phyloP scores from a whole-genome alignment of 2,888 invertebrate genomes.

The Dasypogon diadema region DNA sequence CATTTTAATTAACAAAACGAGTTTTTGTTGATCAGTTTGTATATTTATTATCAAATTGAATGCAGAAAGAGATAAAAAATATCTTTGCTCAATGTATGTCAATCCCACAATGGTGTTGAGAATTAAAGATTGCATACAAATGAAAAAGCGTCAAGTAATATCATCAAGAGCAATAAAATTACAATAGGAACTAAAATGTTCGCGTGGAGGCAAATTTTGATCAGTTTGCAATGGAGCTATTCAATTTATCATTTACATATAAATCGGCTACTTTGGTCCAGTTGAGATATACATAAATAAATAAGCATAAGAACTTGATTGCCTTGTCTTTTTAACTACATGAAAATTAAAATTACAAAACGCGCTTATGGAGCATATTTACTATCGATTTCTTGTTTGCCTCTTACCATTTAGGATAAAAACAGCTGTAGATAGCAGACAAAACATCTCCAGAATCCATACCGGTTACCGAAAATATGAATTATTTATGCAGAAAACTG shows the following conservation, averaged over 20 bases:
- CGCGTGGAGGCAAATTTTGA: neutral
- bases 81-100: conserved; percentile 29
- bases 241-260: neutral
- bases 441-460: too few species aligned
- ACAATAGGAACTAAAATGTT: too few species aligned
- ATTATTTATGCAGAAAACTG: too few species aligned
- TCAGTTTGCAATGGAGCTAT: neutral
- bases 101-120: conserved; percentile 1
- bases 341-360: too few species aligned
- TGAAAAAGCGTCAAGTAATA: too few species aligned
- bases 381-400: too few species aligned
- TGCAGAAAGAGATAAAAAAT: conserved; percentile 18
- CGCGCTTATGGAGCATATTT: too few species aligned
- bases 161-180: too few species aligned
- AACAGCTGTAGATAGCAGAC: too few species aligned
- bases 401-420: too few species aligned
- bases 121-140: conserved; percentile 25
- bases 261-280: neutral
- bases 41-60: conserved; percentile 36
- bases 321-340: neutral
- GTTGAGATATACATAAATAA: neutral
- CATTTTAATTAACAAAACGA: conserved; percentile 53
- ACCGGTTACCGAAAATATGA: too few species aligned
- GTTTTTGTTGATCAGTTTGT: conserved; percentile 53
- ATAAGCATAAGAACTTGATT: neutral